These are phyloP conservation scores for Drosophila nigromelanica DNA, from an alignment of 1,140 invertebrate species.

Conservation along the genomic window DNA sequence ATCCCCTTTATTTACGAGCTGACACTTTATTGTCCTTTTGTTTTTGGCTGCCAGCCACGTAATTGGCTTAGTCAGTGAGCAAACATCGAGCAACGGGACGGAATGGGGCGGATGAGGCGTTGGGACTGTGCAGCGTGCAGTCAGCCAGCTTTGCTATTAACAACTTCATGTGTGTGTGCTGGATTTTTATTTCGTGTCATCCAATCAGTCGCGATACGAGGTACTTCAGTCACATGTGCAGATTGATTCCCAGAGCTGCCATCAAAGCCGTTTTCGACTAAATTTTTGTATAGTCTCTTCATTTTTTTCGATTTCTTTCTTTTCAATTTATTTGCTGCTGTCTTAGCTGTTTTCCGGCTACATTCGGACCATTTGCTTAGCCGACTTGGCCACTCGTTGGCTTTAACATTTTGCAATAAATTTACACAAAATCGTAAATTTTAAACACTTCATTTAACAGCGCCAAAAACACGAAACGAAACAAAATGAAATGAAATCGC, in stretches of 20 bases:
- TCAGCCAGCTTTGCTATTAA: constrained; percentile 45
- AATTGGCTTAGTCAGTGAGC: constrained; percentile 61
- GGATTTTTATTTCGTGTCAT: constrained; percentile 71
- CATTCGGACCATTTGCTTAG: constrained; percentile 7
- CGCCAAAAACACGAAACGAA: constrained; percentile 31
- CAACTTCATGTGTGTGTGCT: constrained; percentile 29
- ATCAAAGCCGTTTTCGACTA: constrained; percentile 52
- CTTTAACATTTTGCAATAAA: constrained; percentile 53
- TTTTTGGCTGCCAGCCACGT: constrained; percentile 53
- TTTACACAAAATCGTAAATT: constrained; percentile 67
- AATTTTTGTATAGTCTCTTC: constrained; percentile 2
- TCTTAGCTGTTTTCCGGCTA: constrained; percentile 10
- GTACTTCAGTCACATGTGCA: constrained; percentile 45
- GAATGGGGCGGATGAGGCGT: background rate
- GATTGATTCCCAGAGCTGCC: constrained; percentile 72
- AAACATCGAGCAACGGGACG: background rate
- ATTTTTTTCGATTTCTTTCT: constrained; percentile 2
- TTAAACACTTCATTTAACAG: constrained; percentile 76
- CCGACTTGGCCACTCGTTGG: background rate
- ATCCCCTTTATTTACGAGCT: constrained; percentile 58
- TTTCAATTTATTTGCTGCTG: constrained; percentile 22
- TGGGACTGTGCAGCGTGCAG: constrained; percentile 13
- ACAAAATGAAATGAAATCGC: constrained; percentile 49
- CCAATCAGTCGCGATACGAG: constrained; percentile 56
- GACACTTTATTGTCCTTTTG: constrained; percentile 74